phyloP scores from a whole-genome alignment of 2,113 vertebrate species.

The Cardinalis cardinalis region DNA sequence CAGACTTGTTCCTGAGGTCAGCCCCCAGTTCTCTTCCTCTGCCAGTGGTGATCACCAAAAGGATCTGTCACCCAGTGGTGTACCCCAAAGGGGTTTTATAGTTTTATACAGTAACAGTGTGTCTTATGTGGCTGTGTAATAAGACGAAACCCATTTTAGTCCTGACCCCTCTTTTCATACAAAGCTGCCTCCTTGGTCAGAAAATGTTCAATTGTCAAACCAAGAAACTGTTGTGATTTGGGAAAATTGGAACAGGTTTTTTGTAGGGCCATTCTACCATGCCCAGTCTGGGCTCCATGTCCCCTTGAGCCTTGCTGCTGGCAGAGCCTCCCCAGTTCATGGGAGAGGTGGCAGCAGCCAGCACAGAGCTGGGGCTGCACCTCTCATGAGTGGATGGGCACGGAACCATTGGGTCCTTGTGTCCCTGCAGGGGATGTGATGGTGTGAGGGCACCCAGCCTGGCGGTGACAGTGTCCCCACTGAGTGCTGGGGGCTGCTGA shows the following conservation, averaged over 20 bases:
- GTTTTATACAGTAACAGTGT: background rate
- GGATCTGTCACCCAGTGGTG: background rate
- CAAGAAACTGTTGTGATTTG: background rate
- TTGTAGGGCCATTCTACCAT: fast-evolving
- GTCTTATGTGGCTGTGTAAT: background rate
- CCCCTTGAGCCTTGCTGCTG: background rate
- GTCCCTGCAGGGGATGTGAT: background rate
- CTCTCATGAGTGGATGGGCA: background rate
- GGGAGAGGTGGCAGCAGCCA: background rate
- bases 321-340: fast-evolving
- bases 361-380: background rate
- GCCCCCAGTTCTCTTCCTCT: background rate
- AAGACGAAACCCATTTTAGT: background rate
- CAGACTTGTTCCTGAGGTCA: background rate
- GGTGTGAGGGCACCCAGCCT: fast-evolving
- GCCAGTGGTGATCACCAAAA: fast-evolving
- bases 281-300: background rate
- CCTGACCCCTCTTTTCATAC: background rate
- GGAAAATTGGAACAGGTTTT: background rate
- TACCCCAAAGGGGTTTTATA: background rate
- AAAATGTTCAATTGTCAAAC: background rate
- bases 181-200: background rate
- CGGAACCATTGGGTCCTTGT: fast-evolving
- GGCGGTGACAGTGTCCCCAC: background rate
- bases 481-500: fast-evolving